A percentile compares a stretch with the other conserved stretches of the same genome.
Evolutionary conservation across 1,140 invertebrate species (phyloP).

Genomic region (Trichoplusia ni): DNA sequence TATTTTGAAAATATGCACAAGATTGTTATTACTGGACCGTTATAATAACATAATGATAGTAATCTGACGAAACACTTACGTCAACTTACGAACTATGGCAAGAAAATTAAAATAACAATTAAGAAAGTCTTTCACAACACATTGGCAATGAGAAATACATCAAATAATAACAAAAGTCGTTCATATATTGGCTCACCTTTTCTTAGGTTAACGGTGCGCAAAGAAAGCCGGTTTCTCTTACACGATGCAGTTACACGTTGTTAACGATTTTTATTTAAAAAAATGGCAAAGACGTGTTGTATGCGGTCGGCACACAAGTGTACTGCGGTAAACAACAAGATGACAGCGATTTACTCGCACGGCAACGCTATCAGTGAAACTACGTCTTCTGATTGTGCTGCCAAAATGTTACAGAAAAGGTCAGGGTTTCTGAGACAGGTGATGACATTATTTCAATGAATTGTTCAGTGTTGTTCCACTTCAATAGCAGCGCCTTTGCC

Average conservation of each 20-base stretch:
- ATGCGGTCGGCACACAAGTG: constrained; percentile 25
- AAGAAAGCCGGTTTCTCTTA: constrained; percentile 20
- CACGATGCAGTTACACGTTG: constrained; percentile 21
- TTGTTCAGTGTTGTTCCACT: too few species aligned
- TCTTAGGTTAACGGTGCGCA: constrained; percentile 14
- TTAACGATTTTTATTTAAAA: constrained; percentile 20
- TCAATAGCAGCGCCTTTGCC: too few species aligned
- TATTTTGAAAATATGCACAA: too few species aligned
- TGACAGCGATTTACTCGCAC: constrained; percentile 12
- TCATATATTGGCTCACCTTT: neutral
- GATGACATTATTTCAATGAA: neutral
- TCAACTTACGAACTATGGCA: too few species aligned
- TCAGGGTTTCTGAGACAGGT: constrained; percentile 4
- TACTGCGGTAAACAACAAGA: constrained; percentile 14
- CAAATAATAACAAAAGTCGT: neutral
- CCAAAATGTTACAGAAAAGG: constrained; percentile 3
- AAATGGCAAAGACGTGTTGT: constrained; percentile 22
- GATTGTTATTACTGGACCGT: too few species aligned
- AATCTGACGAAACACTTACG: too few species aligned
- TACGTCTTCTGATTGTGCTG: constrained; percentile 20
- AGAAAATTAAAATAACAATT: too few species aligned
- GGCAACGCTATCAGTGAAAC: constrained; percentile 8
- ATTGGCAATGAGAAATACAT: neutral
- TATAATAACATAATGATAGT: too few species aligned
- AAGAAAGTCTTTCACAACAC: too few species aligned